phyloP scores from a whole-genome alignment of 2,888 invertebrate species.

The Eristalinus sepulchralis region DNA sequence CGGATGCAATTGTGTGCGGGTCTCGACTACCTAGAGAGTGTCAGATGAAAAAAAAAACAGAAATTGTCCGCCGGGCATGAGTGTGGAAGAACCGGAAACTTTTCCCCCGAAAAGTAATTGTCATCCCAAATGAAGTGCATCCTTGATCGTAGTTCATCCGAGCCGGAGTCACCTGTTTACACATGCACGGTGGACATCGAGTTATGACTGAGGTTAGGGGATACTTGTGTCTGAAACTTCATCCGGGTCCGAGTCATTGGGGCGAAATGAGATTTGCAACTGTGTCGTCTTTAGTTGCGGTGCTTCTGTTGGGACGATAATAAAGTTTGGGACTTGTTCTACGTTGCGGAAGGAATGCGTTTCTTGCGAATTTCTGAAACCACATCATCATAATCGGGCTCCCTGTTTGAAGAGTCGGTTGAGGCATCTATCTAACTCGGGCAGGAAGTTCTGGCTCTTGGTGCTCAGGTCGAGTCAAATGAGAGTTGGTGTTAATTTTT shows the following conservation, averaged over 20 bases:
- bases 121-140: constrained; percentile 38
- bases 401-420: no score
- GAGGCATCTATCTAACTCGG: no score
- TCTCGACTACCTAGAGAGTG: neutral
- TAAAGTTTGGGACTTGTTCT: neutral
- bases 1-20: constrained; percentile 28
- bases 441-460: no score
- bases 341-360: neutral
- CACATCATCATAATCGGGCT: no score
- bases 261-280: neutral
- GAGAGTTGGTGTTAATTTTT: no score
- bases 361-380: neutral
- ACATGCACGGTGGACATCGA: neutral
- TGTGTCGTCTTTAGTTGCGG: neutral
- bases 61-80: neutral
- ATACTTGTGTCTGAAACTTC: neutral
- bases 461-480: no score
- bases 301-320: neutral
- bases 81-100: constrained; percentile 48
- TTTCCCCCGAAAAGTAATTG: constrained; percentile 43
- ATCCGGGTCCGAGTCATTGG: neutral
- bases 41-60: neutral
- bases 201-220: neutral
- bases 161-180: constrained; percentile 20
- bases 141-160: constrained; percentile 29